A percentile compares a stretch with the other conserved stretches of the same genome.
phyloP scores from a whole-genome alignment of 2,888 invertebrate genomes.

The Zaprionus lineosus region DNA sequence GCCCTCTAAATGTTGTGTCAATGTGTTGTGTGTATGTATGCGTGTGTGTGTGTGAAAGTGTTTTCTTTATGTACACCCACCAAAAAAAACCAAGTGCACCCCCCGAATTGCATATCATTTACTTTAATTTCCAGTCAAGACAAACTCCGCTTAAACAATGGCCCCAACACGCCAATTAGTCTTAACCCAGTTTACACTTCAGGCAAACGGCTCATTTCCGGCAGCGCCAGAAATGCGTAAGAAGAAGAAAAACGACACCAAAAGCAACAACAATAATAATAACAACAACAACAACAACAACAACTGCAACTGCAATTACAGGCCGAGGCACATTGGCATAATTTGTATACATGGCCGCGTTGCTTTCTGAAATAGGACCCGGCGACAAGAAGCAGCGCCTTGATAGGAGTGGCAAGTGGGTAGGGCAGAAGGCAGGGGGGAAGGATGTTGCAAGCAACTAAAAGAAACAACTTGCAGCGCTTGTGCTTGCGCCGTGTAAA shows the following conservation, averaged over 20 bases:
- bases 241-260: slow-evolving; percentile 21
- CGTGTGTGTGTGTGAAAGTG: slow-evolving; percentile 10
- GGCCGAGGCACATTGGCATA: slow-evolving; percentile 51
- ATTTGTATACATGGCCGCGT: slow-evolving; percentile 68
- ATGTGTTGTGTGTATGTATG: slow-evolving; percentile 4
- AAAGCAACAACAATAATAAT: slow-evolving; percentile 11
- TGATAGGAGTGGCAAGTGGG: not conserved
- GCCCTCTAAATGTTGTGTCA: slow-evolving; percentile 21
- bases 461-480: slow-evolving; percentile 36
- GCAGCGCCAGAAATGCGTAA: slow-evolving; percentile 32
- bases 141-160: slow-evolving; percentile 47
- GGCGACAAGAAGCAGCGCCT: not conserved
- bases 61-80: slow-evolving; percentile 33
- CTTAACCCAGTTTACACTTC: slow-evolving; percentile 79
- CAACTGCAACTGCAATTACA: slow-evolving; percentile 36
- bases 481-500: slow-evolving; percentile 63
- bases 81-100: slow-evolving; percentile 44
- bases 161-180: slow-evolving; percentile 72
- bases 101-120: slow-evolving; percentile 7
- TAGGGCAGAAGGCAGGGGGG: not conserved
- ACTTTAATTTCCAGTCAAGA: slow-evolving; percentile 44
- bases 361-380: slow-evolving; percentile 27
- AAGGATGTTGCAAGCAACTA: slow-evolving; percentile 19
- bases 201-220: slow-evolving; percentile 71
- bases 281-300: slow-evolving; percentile 16